A percentile compares a stretch with the other conserved stretches of the same genome.
Evolutionary conservation across 2,888 invertebrate species (phyloP).

Genomic region (Eurytoma adleriae): DNA sequence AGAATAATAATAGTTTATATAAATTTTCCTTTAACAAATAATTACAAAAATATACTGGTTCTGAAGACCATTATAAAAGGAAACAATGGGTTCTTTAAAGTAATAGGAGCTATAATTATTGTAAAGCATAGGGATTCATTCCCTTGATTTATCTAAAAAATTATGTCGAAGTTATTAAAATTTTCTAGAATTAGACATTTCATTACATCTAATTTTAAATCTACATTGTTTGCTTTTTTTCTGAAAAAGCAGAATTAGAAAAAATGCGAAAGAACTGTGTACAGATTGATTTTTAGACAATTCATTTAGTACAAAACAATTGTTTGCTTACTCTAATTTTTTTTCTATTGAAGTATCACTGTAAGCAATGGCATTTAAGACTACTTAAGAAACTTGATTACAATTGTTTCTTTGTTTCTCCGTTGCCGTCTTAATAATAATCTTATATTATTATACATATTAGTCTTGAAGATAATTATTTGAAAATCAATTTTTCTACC

Average conservation of each 20-base stretch:
- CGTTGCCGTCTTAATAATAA: not conserved
- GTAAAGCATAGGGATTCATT: slow-evolving; percentile 12
- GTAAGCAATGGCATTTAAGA: slow-evolving; percentile 40
- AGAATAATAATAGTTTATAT: slow-evolving; percentile 3
- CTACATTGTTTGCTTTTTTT: not conserved
- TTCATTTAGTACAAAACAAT: slow-evolving; percentile 54
- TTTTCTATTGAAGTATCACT: slow-evolving; percentile 41
- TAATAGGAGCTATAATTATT: slow-evolving; percentile 1
- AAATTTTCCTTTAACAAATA: slow-evolving; percentile 23
- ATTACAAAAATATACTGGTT: slow-evolving; percentile 26
- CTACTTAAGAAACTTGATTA: slow-evolving; percentile 28
- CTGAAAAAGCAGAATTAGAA: slow-evolving; percentile 26
- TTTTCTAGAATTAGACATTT: slow-evolving; percentile 11
- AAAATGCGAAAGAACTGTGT: slow-evolving; percentile 69
- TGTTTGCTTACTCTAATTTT: slow-evolving; percentile 56
- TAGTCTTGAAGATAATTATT: slow-evolving; percentile 8
- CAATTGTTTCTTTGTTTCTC: slow-evolving; percentile 11
- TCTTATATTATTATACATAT: no score
- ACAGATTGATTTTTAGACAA: slow-evolving; percentile 58
- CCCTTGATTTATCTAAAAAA: not conserved
- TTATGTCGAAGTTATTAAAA: slow-evolving; percentile 8
- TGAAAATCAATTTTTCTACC: slow-evolving; percentile 36
- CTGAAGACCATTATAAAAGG: not conserved
- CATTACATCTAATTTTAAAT: slow-evolving; percentile 12
- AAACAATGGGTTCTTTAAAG: not conserved